Percentiles rank a stretch among this genome's conserved stretches.
These are phyloP conservation scores for Cichlasoma orientale DNA, from an alignment of 2,797 vertebrate species.

Conservation along the genomic window DNA sequence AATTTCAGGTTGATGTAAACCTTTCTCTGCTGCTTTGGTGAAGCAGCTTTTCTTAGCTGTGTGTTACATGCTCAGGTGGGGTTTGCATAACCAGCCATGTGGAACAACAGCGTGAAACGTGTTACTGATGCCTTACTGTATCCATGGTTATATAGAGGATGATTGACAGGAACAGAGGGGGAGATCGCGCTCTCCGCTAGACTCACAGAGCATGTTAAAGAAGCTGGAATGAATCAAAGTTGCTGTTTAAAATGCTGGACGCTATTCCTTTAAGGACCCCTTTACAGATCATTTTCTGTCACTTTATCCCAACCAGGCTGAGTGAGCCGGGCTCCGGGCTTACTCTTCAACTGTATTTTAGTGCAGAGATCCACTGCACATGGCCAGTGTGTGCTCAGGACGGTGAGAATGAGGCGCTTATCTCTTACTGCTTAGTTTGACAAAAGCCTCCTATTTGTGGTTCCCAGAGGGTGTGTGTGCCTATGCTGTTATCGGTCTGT, in stretches of 20 bases:
- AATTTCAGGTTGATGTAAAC: conserved; percentile 14
- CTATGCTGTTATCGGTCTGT: conserved; percentile 64
- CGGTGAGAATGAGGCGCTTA: background rate
- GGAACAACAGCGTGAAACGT: conserved; percentile 43
- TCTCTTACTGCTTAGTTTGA: conserved; percentile 14
- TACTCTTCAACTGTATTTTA: background rate
- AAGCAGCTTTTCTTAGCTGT: conserved; percentile 3
- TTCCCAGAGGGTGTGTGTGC: conserved; percentile 32
- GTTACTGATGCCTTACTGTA: conserved; percentile 72
- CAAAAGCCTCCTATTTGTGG: conserved; percentile 19
- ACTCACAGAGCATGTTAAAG: background rate
- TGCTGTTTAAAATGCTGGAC: conserved; percentile 29
- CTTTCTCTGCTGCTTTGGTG: conserved; percentile 7
- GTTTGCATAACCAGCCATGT: conserved; percentile 31
- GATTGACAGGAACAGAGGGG: conserved; percentile 10
- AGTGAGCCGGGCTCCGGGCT: conserved; percentile 20
- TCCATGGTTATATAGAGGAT: conserved; percentile 48
- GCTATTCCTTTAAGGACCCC: background rate
- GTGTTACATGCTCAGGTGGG: conserved; percentile 27
- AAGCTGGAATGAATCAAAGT: conserved; percentile 11
- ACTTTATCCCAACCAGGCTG: conserved; percentile 2
- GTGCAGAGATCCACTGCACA: background rate
- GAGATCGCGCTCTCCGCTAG: conserved; percentile 7
- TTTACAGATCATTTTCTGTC: background rate
- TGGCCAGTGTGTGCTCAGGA: conserved; percentile 4